Evolutionary conservation across 2,888 invertebrate species (phyloP), one percentile per base, ranked within the genome.

Genomic region (Pseudococcus jackbeardsleyi): DNA sequence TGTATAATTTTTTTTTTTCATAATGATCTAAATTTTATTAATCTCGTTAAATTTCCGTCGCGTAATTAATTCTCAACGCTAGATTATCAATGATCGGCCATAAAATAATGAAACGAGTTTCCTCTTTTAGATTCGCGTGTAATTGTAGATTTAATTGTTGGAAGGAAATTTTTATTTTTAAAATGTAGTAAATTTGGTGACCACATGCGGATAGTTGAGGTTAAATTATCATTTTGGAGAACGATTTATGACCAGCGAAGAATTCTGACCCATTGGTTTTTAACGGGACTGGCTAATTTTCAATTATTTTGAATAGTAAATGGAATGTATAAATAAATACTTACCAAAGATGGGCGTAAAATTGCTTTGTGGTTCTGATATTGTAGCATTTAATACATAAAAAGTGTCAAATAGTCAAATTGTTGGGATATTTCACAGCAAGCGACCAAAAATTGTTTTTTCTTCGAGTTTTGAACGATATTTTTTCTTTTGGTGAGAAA

Each of bases 101-200:
- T 77, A 77, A 77, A 77, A 77, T 77, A 15, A 77, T 77, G 77
- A 39, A 77, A 77, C 77, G 39, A 77, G 77, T 77, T 42, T 77
- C 22, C 4, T 12, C 48, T 59, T 22, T 22, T 17, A 39, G 9
- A 39, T 77, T 77, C 9, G 77, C 77, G 17, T 19, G 39, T 42
- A 33, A 17, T 39, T 42, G 17, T 77, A 39, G n/a, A 39, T 42
- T 42, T 77, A 33, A 77, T 77, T 77, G 77, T 77, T 39, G 2
- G 26, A 33, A 33, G 72, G 17, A 42, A 39, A 77, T 6, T 77
- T 39, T 77, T 77, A 77, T 77, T 77, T 42, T 22, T n/a, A 7
- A 77, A 77, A 77, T 1, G 22, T 64, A 64, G 64, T 64, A 22
- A 64, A 64, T 9, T 64, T 1, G 15, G 12, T 22, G 64, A 22